Percentiles rank a stretch among this genome's conserved stretches.
phyloP scores from a whole-genome alignment of 2,888 invertebrate species.

The Clistopyga incitator region DNA sequence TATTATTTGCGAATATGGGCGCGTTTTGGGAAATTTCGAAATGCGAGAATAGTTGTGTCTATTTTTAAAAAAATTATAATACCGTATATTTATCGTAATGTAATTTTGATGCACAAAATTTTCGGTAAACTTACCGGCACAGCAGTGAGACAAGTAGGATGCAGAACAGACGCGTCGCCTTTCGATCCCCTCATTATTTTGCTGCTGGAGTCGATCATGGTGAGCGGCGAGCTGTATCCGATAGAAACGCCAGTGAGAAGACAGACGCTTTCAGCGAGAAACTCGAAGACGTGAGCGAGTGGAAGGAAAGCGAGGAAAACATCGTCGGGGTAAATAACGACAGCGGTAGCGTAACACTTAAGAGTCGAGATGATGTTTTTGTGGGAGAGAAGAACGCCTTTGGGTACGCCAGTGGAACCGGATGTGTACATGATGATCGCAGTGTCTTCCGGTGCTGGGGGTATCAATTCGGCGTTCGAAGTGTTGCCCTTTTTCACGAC shows the following conservation, averaged over 20 bases:
- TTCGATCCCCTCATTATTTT: constrained; percentile 98
- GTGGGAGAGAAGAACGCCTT: constrained; percentile 94
- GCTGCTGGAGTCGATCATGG: constrained; percentile 96
- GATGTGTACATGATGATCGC: constrained; percentile 99
- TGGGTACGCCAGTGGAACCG: constrained; percentile 98
- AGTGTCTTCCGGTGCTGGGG: constrained; percentile 90
- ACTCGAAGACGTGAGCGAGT: constrained; percentile 98
- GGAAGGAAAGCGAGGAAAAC: constrained; percentile 98
- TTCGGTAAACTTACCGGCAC: constrained; percentile 91
- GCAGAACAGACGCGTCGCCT: constrained; percentile 96
- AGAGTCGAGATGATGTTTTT: constrained; percentile 93
- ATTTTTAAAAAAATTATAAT: too few relatives aligned
- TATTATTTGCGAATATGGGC: background rate
- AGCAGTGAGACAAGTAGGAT: constrained; percentile 97
- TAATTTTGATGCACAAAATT: background rate
- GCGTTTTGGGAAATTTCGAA: background rate
- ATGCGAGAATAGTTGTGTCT: too few relatives aligned
- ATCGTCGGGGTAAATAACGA: constrained; percentile 90
- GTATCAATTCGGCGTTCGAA: constrained; percentile 80
- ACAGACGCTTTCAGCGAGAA: constrained; percentile 95
- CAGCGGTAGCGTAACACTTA: constrained; percentile 92
- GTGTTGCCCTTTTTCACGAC: constrained; percentile 87
- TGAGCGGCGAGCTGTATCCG: constrained; percentile 98
- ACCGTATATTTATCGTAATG: too few relatives aligned
- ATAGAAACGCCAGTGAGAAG: constrained; percentile 95